A percentile compares a stretch with the other conserved stretches of the same genome.
phyloP scores from a whole-genome alignment of 2,797 vertebrate genomes.

The Aratinga solstitialis region DNA sequence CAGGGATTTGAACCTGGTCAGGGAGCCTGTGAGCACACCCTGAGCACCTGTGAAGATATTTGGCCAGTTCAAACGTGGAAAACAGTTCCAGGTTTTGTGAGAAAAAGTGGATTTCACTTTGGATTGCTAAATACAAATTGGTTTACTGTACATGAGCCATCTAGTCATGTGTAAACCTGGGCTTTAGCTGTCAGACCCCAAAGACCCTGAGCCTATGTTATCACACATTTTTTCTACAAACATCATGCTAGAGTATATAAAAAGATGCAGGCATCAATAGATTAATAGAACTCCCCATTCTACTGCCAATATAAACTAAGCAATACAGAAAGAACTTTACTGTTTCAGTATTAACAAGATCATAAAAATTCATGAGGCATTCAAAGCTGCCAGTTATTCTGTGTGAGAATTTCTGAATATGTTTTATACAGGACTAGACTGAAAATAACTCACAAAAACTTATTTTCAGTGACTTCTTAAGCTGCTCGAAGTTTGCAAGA shows the following conservation, averaged over 20 bases:
- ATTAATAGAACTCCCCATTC: neutral
- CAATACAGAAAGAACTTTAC: neutral
- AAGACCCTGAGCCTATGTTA: neutral
- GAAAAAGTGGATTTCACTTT: neutral
- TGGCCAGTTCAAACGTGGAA: neutral
- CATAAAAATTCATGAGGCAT: conserved; percentile 52
- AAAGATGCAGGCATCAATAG: neutral
- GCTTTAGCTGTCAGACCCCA: neutral
- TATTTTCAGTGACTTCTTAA: conserved; percentile 1
- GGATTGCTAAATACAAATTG: neutral
- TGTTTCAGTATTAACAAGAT: conserved; percentile 45
- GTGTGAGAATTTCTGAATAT: conserved; percentile 23
- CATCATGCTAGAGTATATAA: neutral
- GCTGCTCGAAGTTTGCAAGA: neutral
- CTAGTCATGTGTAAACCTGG: neutral
- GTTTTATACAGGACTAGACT: conserved; percentile 5
- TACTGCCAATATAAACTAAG: neutral
- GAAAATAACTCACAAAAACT: conserved; percentile 36
- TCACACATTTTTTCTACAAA: neutral
- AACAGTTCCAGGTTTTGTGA: neutral
- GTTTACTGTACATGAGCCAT: neutral
- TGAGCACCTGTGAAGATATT: neutral
- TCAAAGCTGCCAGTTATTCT: conserved; percentile 15
- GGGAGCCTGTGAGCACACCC: neutral
- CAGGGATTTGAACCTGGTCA: neutral